Percentiles rank a stretch among this genome's conserved stretches.
Evolutionary conservation across 2,797 vertebrate species (phyloP).

Genomic region (Acridotheres tristis): DNA sequence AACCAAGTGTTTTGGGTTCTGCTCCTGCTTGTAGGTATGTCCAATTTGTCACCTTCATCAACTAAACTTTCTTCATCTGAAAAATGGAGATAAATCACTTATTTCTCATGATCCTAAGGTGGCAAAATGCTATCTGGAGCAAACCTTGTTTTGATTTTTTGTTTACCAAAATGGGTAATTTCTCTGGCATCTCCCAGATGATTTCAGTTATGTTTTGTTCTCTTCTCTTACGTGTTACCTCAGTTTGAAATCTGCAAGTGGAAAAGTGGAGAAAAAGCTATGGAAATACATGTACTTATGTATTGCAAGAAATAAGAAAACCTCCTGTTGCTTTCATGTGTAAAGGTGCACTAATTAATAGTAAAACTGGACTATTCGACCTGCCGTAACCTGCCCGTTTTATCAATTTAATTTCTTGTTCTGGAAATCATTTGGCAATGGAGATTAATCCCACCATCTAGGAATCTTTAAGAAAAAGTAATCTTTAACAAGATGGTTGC

Average conservation of each 20-base stretch:
- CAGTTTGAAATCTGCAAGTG: background rate
- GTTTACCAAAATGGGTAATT: background rate
- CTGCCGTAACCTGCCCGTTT: background rate
- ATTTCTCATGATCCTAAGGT: background rate
- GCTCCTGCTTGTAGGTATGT: background rate
- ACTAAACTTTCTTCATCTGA: background rate
- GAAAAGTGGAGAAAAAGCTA: background rate
- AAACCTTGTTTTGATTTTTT: background rate
- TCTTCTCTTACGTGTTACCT: background rate
- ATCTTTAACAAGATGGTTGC: background rate
- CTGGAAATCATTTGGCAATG: background rate
- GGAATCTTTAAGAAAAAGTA: no score
- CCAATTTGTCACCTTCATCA: background rate
- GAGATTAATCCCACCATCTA: no score
- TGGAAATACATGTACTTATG: accelerated
- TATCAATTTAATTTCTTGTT: background rate
- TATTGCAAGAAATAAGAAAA: background rate
- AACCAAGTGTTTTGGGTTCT: background rate
- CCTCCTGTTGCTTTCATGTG: accelerated
- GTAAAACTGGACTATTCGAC: background rate
- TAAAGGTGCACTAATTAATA: background rate
- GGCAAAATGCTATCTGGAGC: background rate
- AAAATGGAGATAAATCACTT: background rate
- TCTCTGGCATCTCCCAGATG: background rate
- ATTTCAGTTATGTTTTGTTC: background rate